Evolutionary conservation across 2,113 vertebrate species (phyloP), one percentile per base, ranked within the genome.

Genomic region (Coturnix japonica): DNA sequence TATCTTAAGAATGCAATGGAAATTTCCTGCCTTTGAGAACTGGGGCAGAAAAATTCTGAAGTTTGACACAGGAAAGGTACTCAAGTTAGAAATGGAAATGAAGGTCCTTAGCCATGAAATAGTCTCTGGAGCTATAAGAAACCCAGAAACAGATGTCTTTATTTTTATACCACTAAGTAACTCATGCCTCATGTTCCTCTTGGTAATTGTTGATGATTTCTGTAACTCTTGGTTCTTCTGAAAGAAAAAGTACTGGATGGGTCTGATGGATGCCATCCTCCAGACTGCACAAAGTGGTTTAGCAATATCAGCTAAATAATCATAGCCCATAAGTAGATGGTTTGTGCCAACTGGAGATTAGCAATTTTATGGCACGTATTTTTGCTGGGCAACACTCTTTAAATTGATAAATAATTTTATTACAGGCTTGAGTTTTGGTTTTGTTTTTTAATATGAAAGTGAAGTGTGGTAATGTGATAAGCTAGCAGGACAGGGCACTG

Each of bases 61-160:
- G 33, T 26, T 85, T 90, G 67, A 80, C 63, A 88, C 44, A 94
- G 91, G 91, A 91, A 92, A 83, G 3, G n/a, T 26, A 33, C 47
- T 94, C 2, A 2, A 87, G 77, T 94, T 95, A 85, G 91, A 94
- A 97, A 96, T 76, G 75, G 90, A 90, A 75, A 86, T 78, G 31
- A 93, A 79, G 79, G 82, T 93, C 83, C 78, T 76, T 51, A 85
- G 88, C 86, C 57, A 65, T 92, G 61, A 87, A 92, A 71, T 44
- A 84, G 60, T 86, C 78, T 85, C 69, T 74, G 66, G 70, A 96
- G 83, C 71, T 73, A 12, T 79, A 77, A 57, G 49, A 93, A 93
- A 78, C 53, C 76, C 90, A 90, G 78, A 95, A 97, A 97, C 91
- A 95, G 95, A 91, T 70, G 13, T 17, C 46, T 93, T 95, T 97